These are phyloP conservation scores for Rhinichthys osculus DNA, from an alignment of 2,797 vertebrate genomes.

Conservation along the genomic window DNA sequence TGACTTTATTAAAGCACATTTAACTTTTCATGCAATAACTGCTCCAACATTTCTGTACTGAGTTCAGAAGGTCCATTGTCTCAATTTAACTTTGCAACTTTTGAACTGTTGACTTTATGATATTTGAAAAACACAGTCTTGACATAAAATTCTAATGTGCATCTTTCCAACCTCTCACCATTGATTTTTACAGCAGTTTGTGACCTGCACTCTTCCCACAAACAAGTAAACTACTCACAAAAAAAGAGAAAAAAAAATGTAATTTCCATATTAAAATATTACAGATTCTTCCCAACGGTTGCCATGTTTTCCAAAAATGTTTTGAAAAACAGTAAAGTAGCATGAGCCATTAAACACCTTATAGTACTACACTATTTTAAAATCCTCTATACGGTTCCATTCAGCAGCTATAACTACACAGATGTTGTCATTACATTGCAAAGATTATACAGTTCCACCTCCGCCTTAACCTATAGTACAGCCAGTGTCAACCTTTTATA, in stretches of 20 bases:
- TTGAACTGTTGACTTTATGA: slow-evolving; percentile 4
- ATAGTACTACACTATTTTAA: neutral
- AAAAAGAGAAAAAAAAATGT: too few relatives aligned
- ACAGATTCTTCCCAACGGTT: neutral
- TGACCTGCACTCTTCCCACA: neutral
- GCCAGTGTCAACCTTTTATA: neutral
- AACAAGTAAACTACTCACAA: neutral
- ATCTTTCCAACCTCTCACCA: neutral
- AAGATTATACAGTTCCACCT: neutral
- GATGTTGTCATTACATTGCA: neutral
- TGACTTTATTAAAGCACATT: neutral
- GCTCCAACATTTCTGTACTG: neutral
- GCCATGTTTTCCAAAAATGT: neutral
- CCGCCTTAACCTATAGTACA: neutral
- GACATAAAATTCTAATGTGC: too few relatives aligned
- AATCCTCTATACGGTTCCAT: neutral
- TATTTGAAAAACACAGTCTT: neutral
- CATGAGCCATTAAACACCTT: neutral
- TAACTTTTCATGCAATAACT: neutral
- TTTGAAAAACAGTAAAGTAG: neutral
- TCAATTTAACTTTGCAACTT: neutral
- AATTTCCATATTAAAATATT: neutral
- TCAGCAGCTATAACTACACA: neutral
- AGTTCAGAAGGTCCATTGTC: neutral
- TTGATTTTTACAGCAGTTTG: neutral